These are phyloP conservation scores for Euplexia lucipara DNA, from an alignment of 2,888 invertebrate species.

Conservation along the genomic window DNA sequence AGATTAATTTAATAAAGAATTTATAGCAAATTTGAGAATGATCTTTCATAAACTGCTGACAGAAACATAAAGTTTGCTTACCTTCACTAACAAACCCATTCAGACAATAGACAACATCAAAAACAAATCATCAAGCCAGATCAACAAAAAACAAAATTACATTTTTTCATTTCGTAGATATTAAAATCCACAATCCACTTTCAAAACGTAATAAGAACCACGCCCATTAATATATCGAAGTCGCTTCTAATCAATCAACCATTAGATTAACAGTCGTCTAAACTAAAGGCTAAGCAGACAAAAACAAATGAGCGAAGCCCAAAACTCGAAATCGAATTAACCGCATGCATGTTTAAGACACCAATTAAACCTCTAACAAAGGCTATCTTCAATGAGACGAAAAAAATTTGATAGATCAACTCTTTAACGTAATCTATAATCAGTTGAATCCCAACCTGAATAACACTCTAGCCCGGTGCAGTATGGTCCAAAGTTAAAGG, in stretches of 20 bases:
- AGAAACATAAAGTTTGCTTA: constrained; percentile 24
- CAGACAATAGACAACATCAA: constrained; percentile 39
- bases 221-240: constrained; percentile 79
- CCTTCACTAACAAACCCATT: constrained; percentile 27
- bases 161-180: constrained; percentile 63
- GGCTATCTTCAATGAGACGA: constrained; percentile 89
- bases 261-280: constrained; percentile 85
- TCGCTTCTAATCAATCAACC: constrained; percentile 88
- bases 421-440: constrained; percentile 89
- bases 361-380: constrained; percentile 90
- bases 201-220: constrained; percentile 72
- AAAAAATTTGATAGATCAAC: constrained; percentile 90
- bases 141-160: constrained; percentile 67
- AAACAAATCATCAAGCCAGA: constrained; percentile 51
- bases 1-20: too few species aligned
- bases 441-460: constrained; percentile 59
- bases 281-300: constrained; percentile 79
- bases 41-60: constrained; percentile 17
- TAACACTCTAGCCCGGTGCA: constrained; percentile 47
- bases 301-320: constrained; percentile 86
- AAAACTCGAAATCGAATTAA: constrained; percentile 88
- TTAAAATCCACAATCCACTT: constrained; percentile 76
- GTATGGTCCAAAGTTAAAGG: constrained; percentile 58
- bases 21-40: not conserved
- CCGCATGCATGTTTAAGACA: constrained; percentile 87